These are phyloP conservation scores for Labia minor DNA, from an alignment of 2,888 invertebrate species.

Conservation along the genomic window DNA sequence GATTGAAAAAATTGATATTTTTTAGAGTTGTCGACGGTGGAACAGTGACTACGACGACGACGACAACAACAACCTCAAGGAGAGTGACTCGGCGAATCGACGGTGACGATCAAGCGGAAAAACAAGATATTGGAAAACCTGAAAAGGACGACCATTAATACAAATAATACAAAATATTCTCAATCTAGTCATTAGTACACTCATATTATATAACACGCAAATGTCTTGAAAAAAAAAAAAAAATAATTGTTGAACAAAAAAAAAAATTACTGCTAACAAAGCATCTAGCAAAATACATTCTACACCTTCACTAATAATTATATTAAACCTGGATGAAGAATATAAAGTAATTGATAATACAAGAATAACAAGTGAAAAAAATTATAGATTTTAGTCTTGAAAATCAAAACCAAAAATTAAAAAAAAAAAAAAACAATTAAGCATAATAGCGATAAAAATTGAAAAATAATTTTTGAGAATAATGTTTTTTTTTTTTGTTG, in stretches of 20 bases:
- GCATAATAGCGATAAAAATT: not conserved
- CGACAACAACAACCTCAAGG: conserved; percentile 2
- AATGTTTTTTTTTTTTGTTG: too few relatives aligned
- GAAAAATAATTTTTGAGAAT: not conserved
- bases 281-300: too few relatives aligned
- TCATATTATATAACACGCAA: too few relatives aligned
- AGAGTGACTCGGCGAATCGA: not conserved
- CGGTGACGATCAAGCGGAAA: not conserved
- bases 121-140: not conserved
- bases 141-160: not conserved
- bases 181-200: too few relatives aligned
- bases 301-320: too few relatives aligned
- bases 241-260: too few relatives aligned
- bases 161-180: not conserved
- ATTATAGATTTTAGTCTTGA: not conserved
- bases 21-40: conserved; percentile 18
- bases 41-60: conserved; percentile 18
- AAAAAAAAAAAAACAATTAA: not conserved
- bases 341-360: too few relatives aligned
- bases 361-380: not conserved
- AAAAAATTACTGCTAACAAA: too few relatives aligned
- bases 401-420: not conserved
- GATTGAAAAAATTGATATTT: too few relatives aligned
- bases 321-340: too few relatives aligned
- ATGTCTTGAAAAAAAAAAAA: too few relatives aligned